Base-by-base conservation (phyloP, 2,888 invertebrate species). In the Agrilus cyanescens region DNA sequence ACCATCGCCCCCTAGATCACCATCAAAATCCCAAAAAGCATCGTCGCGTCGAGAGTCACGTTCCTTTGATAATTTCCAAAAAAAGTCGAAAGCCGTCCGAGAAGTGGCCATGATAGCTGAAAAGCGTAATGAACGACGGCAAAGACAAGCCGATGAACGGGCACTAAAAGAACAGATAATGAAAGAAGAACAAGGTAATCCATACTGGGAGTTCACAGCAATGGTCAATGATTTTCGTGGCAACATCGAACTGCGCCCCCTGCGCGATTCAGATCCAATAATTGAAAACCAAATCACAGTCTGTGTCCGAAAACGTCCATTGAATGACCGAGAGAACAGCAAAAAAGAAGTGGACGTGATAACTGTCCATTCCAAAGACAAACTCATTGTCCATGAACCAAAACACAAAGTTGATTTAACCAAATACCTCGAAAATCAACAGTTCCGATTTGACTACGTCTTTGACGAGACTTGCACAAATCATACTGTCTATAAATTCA, bases 221-320 rank as follows among this genome's bases (percentile, higher is more conserved):
- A 96, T 96, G 95, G 94, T 96, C 59, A 78, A 82, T 50, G 90
- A 94, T 54, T 94, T 85, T 67, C 82, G 84, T 65, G 78, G 68
- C 58, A 80, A 76, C 48, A 74, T 94, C 53, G 94, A 94, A 45
- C 91, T 88, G 69, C 76, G 84, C 56, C 94, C 95, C 15, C 71
- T 96, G 42, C 75, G 80, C 32, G 85, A 87, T 52, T 77, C 78
- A 41, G 95, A 94, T 65, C 67, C 76, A 0, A 83, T 91, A 13
- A 84, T 86, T 56, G 88, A 90, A 66, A 91, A 94, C 65, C 93
- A 94, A 70, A 97, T 97, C 56, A 91, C 91, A n/a, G 97, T 97
- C 6, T 97, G 97, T 70, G 95, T 99, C 1, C 72, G 98, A 47
- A 98, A 97, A 67, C 75, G 98, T 54, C 98, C 98, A 35, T 71